Evolutionary conservation across 2,797 vertebrate genomes (phyloP).

Genomic region (Sciurus vulgaris): DNA sequence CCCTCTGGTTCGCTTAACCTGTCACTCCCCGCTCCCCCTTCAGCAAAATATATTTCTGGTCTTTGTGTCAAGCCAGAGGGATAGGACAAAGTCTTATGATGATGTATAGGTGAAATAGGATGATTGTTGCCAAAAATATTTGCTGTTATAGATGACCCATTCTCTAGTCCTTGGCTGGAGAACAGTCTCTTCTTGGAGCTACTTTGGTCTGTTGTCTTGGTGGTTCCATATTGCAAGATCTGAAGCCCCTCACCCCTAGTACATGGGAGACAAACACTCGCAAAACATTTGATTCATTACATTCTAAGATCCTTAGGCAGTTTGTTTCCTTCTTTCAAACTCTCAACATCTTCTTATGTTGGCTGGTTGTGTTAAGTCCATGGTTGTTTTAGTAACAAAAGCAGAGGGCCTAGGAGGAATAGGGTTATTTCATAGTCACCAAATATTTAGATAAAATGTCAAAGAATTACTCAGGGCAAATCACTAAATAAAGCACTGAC

Average conservation of each 20-base stretch:
- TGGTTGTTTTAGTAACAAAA: background rate
- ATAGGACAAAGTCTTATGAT: background rate
- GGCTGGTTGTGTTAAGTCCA: background rate
- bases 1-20: too few relatives aligned
- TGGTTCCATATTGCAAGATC: background rate
- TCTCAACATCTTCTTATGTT: background rate
- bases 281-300: background rate
- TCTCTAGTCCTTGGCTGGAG: background rate
- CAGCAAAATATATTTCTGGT: too few relatives aligned
- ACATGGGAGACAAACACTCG: background rate
- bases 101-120: background rate
- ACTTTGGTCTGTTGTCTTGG: background rate
- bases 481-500: background rate
- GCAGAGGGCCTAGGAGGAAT: background rate
- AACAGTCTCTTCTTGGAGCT: background rate
- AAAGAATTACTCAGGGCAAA: background rate
- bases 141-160: background rate
- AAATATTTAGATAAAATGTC: background rate
- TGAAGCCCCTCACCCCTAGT: background rate
- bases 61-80: background rate
- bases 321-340: background rate
- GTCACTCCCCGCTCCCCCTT: too few relatives aligned
- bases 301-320: background rate
- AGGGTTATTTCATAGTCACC: background rate
- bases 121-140: background rate